Base-by-base conservation (phyloP, 1,140 invertebrate species). In the Elymnias hypermnestra region DNA sequence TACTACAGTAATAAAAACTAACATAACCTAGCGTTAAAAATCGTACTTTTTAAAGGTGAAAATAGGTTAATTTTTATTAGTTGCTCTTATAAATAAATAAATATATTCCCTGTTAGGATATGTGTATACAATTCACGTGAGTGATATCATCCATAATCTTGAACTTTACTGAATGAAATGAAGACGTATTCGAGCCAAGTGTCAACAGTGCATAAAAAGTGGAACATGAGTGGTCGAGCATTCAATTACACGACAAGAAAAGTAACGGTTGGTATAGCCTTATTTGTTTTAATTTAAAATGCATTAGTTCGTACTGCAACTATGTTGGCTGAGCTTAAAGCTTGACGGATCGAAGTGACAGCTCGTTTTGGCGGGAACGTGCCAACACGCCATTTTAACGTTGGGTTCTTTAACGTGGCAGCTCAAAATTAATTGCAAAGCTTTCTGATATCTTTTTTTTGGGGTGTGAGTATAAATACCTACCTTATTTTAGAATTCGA, bases 321-420 rank as follows among this genome's bases (percentile, higher is more conserved):
- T 31, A 29, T 14, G 29, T 53, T 37, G n/a, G n/a, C n/a, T n/a
- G 28, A 50, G 22, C 31, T 12, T 44, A 47, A 40, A 41, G 52
- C 52, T 38, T 55, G 41, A 29, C 44, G 59, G 54, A 29, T 38
- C 46, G 51, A 65, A 64, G 59, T 72, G 69, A 68, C 61, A 65
- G 56, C 22, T 53, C 53, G 35, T 62, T 63, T 73, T 59, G 56
- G 70, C 61, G 61, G 62, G 56, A 21, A 31, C 40, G 28, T 23
- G 36, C 18, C 35, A 39, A 22, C 12, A 31, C 28, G 37, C 21
- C 31, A 26, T 38, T 38, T 23, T 45, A n/a, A 18, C 15, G 31
- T 21, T 41, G 39, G 25, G 18, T 46, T 29, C 23, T 46, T 46
- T 46, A 42, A 22, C 6, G 17, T 26, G 7, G 3, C 9, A 25